Evolutionary conservation across 2,888 invertebrate species (phyloP), one percentile per base, ranked within the genome.

Genomic region (Epicampocera succincta): DNA sequence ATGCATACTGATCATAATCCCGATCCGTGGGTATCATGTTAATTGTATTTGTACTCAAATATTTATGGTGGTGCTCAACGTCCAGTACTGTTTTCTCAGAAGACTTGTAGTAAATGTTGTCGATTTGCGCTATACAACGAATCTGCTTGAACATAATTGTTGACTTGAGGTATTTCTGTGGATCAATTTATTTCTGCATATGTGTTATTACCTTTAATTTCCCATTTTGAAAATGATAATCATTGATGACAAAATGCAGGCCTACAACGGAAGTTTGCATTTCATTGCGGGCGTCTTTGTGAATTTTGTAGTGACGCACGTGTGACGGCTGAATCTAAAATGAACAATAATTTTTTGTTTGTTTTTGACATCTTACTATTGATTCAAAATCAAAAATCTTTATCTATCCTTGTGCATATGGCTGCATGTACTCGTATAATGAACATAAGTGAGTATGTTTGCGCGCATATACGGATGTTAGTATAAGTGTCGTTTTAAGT

Each of bases 51-150:
- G 85, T 85, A 50, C 85, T 78, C 71, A 85, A 74, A 0, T 86
- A 77, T 79, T 85, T 71, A 69, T 87, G 86, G 38, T 86, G 88
- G 84, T 91, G 91, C 86, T 93, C 92, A 1, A 65, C 61, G 52
- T 82, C 82, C 86, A 94, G 93, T 42, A 94, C 92, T 84, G 93
- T 93, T 85, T 93, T 94, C 88, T 94, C 94, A 8, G 93, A 93
- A 86, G 93, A 94, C 88, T 93, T 93, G 92, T 94, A 93, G 88
- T 94, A 95, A 58, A 95, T 91, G 85, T 93, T 92, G 87, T 93
- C 93, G 85, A 95, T 92, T 80, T 93, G 93, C 0, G 94, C 94
- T 82, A 93, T 93, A 89, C 95, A 95, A 1, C 94, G 92, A 50
- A 95, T 91, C 91, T 93, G 77, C n/a, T 33, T 33, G 61, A 40